A percentile compares a stretch with the other conserved stretches of the same genome.
Evolutionary conservation across 2,797 vertebrate species (phyloP).

Genomic region (Chelidonichthys spinosus): DNA sequence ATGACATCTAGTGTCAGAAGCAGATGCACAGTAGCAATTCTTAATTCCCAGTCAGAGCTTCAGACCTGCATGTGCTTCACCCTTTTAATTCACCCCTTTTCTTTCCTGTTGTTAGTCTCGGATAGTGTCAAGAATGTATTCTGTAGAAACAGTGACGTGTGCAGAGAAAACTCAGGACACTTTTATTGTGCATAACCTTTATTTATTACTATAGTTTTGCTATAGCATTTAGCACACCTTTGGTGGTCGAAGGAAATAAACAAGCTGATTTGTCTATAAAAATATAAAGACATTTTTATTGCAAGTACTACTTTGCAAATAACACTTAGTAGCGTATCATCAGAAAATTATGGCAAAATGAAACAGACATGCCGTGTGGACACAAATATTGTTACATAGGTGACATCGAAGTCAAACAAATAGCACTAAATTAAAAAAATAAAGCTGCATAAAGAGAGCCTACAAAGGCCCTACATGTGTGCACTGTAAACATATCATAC

Average conservation of each 20-base stretch:
- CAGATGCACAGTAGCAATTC: no score
- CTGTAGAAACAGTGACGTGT: not conserved
- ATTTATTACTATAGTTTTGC: conserved; percentile 62
- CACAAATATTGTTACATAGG: conserved; percentile 6
- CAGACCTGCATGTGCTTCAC: not conserved
- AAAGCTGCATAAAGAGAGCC: conserved; percentile 14
- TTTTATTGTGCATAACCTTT: conserved; percentile 56
- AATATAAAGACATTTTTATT: conserved; percentile 55
- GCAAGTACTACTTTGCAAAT: conserved; percentile 33
- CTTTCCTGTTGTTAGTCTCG: not conserved
- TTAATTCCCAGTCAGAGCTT: not conserved
- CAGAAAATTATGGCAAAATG: not conserved
- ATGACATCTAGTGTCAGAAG: conserved; percentile 25
- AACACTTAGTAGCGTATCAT: conserved; percentile 19
- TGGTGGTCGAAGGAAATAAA: conserved; percentile 40
- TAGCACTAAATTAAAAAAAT: not conserved
- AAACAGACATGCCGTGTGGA: not conserved
- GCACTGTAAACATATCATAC: conserved; percentile 8
- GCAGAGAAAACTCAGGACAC: conserved; percentile 19
- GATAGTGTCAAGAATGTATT: not conserved
- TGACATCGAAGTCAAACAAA: conserved; percentile 12
- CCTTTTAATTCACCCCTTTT: not conserved
- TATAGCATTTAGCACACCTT: conserved; percentile 52
- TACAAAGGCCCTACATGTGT: conserved; percentile 1
- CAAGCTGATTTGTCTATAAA: conserved; percentile 33